phyloP scores from a whole-genome alignment of 2,888 invertebrate genomes.

The Morpho helenor region DNA sequence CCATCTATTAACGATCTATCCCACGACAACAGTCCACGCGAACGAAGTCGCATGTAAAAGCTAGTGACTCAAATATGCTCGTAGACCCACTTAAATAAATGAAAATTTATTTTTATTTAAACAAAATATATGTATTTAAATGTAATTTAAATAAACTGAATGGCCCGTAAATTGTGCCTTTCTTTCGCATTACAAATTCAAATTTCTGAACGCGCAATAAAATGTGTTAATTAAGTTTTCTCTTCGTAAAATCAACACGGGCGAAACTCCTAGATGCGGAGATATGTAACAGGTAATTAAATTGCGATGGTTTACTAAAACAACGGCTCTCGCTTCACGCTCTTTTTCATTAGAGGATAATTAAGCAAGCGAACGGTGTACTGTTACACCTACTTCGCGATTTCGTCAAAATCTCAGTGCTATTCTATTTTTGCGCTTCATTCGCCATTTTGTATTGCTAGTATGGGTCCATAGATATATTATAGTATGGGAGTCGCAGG shows the following conservation, averaged over 20 bases:
- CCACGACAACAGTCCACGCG: too few species aligned
- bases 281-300: conserved; percentile 25
- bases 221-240: conserved; percentile 25
- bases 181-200: conserved; percentile 20
- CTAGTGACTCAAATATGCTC: too few species aligned
- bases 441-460: too few species aligned
- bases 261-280: conserved; percentile 20
- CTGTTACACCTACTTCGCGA: conserved; percentile 10
- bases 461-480: too few species aligned
- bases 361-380: conserved; percentile 16
- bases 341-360: conserved; percentile 41
- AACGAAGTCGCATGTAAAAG: too few species aligned
- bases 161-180: conserved; percentile 13
- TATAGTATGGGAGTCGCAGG: too few species aligned
- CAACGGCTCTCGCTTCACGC: conserved; percentile 45
- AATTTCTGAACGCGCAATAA: conserved; percentile 17
- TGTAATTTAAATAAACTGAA: conserved; percentile 11
- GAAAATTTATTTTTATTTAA: too few species aligned
- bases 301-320: conserved; percentile 19
- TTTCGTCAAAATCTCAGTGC: not conserved
- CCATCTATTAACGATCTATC: too few species aligned
- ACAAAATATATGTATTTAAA: not conserved
- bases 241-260: conserved; percentile 16
- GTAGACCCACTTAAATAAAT: too few species aligned
- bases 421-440: too few species aligned